A percentile compares a stretch with the other conserved stretches of the same genome.
phyloP scores from a whole-genome alignment of 1,140 invertebrate genomes.

The Pogonomyrmex californicus region DNA sequence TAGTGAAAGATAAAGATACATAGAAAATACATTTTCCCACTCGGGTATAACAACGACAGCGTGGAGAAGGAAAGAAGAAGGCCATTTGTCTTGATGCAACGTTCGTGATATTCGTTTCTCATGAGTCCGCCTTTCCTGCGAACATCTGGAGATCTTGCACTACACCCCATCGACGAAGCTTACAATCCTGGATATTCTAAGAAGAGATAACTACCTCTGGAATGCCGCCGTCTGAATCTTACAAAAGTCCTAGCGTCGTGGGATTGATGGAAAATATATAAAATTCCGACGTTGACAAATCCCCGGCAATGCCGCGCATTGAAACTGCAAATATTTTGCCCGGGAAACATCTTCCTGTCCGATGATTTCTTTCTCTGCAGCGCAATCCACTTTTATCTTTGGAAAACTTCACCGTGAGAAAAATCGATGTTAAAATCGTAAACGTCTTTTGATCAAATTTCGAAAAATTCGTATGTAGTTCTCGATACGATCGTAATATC shows the following conservation, averaged over 20 bases:
- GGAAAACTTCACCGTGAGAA: not conserved
- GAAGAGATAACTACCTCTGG: slow-evolving; percentile 34
- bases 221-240: slow-evolving; percentile 37
- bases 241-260: slow-evolving; percentile 38
- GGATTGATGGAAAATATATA: slow-evolving; percentile 55
- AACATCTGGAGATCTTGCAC: slow-evolving; percentile 29
- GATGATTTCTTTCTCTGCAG: too few relatives aligned
- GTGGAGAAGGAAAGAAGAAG: not conserved
- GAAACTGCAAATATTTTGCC: slow-evolving; percentile 41
- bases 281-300: slow-evolving; percentile 57
- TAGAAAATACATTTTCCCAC: slow-evolving; percentile 29
- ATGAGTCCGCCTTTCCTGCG: not conserved
- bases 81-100: slow-evolving; percentile 51
- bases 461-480: slow-evolving; percentile 39
- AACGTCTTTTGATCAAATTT: not conserved
- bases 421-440: slow-evolving; percentile 17
- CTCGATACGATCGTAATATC: slow-evolving; percentile 65
- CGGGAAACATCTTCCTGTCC: not conserved
- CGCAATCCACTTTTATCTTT: slow-evolving; percentile 19
- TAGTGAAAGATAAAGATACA: not conserved
- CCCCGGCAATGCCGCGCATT: slow-evolving; percentile 14
- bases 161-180: slow-evolving; percentile 44
- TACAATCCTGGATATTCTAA: slow-evolving; percentile 10
- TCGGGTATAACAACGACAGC: slow-evolving; percentile 7
- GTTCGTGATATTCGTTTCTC: slow-evolving; percentile 17